phyloP scores from a whole-genome alignment of 2,113 vertebrate genomes.

The Sterna hirundo region DNA sequence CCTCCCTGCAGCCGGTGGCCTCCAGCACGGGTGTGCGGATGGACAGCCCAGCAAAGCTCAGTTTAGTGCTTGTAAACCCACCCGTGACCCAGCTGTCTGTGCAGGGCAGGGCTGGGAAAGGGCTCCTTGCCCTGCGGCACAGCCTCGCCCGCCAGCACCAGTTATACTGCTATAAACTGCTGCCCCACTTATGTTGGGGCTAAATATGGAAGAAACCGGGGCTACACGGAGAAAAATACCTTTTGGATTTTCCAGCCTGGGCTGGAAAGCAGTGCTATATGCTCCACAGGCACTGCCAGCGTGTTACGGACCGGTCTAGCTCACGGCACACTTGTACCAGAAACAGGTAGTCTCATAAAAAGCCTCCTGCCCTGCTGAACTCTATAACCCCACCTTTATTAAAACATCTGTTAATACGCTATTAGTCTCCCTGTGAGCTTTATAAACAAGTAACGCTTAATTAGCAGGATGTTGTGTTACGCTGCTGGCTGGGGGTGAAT shows the following conservation, averaged over 20 bases:
- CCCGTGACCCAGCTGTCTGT: fast-evolving
- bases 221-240: background rate
- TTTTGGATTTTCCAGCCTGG: background rate
- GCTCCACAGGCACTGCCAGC: background rate
- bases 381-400: background rate
- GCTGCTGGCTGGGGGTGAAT: background rate
- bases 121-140: background rate
- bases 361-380: background rate
- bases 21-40: background rate
- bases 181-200: background rate
- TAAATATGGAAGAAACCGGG: background rate
- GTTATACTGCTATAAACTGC: background rate
- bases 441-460: background rate
- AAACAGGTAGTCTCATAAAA: background rate
- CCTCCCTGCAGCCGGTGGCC: background rate
- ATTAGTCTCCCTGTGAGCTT: background rate
- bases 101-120: background rate
- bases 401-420: background rate
- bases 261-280: background rate
- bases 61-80: background rate
- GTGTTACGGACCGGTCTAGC: background rate
- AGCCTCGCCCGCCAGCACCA: background rate
- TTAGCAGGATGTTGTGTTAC: background rate
- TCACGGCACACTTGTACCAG: fast-evolving
- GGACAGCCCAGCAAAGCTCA: background rate